Conservation (phyloP, 2,888 invertebrate species). For the Cybosia mesomella region DNA sequence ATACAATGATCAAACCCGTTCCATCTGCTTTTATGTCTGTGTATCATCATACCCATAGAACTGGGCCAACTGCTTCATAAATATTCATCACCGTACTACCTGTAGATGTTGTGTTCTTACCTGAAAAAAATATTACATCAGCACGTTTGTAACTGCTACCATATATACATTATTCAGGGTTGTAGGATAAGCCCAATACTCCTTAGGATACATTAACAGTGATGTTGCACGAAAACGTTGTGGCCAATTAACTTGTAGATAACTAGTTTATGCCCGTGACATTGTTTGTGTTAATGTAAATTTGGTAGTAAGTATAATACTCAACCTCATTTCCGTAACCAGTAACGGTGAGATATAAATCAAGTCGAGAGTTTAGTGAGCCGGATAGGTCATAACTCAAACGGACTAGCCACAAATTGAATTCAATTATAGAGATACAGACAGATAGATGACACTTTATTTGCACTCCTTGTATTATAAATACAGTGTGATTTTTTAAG, state of each 20-base stretch:
- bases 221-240: neutral
- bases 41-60: slow-evolving; percentile 16
- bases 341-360: slow-evolving; percentile 13
- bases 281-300: neutral
- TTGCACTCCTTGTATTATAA: too few species aligned
- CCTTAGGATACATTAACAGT: neutral
- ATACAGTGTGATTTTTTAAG: too few species aligned
- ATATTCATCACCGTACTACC: slow-evolving; percentile 26
- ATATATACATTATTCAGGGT: slow-evolving; percentile 15
- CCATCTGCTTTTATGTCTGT: neutral
- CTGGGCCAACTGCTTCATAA: slow-evolving; percentile 23
- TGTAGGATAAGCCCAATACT: neutral
- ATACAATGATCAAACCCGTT: slow-evolving; percentile 1
- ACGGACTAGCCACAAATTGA: slow-evolving; percentile 13
- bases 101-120: slow-evolving; percentile 27
- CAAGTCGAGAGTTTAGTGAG: slow-evolving; percentile 13
- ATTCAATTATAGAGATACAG: neutral
- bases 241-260: neutral
- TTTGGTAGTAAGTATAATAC: too few species aligned
- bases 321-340: neutral
- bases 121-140: slow-evolving; percentile 31
- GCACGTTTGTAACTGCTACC: slow-evolving; percentile 16
- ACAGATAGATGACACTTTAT: too few species aligned
- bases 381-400: slow-evolving; percentile 18
- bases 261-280: neutral